A percentile compares a stretch with the other conserved stretches of the same genome.
phyloP scores from a whole-genome alignment of 1,140 invertebrate species.

The Bombus pyrosoma region DNA sequence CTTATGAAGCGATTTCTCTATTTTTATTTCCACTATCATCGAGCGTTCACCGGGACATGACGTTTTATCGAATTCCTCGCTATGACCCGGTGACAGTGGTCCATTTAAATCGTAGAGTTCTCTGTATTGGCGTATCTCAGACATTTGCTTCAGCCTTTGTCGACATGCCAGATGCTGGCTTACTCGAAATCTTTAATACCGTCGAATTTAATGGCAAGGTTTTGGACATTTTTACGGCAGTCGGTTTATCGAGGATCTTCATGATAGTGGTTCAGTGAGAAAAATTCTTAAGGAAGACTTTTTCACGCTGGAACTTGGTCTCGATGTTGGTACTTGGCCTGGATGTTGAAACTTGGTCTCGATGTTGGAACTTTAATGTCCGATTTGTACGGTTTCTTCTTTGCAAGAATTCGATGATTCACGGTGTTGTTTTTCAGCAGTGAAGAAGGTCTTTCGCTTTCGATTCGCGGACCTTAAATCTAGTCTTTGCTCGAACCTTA shows the following conservation, averaged over 20 bases:
- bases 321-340: too few relatives aligned
- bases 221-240: not conserved
- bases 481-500: not conserved
- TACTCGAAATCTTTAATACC: not conserved
- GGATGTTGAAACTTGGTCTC: too few relatives aligned
- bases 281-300: not conserved
- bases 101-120: slow-evolving; percentile 13
- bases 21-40: not conserved
- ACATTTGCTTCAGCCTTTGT: not conserved
- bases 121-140: not conserved
- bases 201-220: not conserved
- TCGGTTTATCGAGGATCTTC: not conserved
- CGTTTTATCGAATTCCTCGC: slow-evolving; percentile 30
- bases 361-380: not conserved
- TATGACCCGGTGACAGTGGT: slow-evolving; percentile 6
- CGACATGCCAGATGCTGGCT: not conserved
- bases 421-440: not conserved
- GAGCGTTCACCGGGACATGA: not conserved
- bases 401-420: not conserved
- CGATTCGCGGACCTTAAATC: not conserved
- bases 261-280: not conserved
- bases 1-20: not conserved
- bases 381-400: not conserved
- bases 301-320: not conserved
- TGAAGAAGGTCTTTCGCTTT: not conserved